Evolutionary conservation across 1,140 invertebrate genomes (phyloP).

Genomic region (Branchinecta lynchi): DNA sequence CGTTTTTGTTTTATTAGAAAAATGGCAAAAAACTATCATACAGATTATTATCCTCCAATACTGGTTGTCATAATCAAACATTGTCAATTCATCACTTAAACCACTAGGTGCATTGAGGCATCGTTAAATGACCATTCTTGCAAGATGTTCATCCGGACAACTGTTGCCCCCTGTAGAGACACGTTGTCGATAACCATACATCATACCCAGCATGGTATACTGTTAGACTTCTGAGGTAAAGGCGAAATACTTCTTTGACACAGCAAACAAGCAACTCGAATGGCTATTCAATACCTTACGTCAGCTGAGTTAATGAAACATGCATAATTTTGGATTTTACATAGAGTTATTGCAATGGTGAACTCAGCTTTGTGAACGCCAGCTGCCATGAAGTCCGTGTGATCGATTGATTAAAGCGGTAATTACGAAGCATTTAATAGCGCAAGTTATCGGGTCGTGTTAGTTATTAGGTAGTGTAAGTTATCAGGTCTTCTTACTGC

Average conservation of each 20-base stretch:
- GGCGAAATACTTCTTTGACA: not conserved
- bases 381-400: not conserved
- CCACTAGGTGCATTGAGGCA: too few relatives aligned
- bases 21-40: too few relatives aligned
- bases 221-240: constrained; percentile 7
- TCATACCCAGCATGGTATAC: not conserved
- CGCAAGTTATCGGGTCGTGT: not conserved
- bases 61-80: too few relatives aligned
- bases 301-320: not conserved
- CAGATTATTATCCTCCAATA: too few relatives aligned
- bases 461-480: too few relatives aligned
- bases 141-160: not conserved
- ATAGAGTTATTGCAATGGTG: not conserved
- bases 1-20: too few relatives aligned
- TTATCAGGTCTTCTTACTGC: too few relatives aligned
- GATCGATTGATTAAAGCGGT: not conserved
- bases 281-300: not conserved
- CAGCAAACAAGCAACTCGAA: not conserved
- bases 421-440: not conserved
- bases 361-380: not conserved
- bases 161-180: not conserved
- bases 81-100: too few relatives aligned
- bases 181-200: not conserved
- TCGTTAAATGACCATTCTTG: too few relatives aligned
- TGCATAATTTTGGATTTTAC: not conserved